Evolutionary conservation across 2,113 vertebrate genomes (phyloP), one percentile per base, ranked within the genome.

Genomic region (Nansenia antarctica): DNA sequence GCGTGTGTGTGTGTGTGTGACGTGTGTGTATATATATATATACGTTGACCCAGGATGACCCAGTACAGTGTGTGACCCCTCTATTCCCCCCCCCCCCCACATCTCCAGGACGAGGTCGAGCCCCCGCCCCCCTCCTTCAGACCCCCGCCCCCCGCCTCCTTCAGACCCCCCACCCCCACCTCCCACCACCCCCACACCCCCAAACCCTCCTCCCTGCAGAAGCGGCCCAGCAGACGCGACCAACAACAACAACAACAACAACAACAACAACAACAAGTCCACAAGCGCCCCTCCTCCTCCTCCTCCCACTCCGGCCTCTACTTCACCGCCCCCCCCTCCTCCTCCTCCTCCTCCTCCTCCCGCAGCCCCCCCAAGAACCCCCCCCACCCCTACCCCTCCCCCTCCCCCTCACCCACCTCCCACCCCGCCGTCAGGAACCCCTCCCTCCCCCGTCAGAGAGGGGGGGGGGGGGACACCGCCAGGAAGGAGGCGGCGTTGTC

Each of bases 41-140:
- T n/a, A 18, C 15, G 45, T 47, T 5, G 7, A 18, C 15, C 3
- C 7, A 18, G 45, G 15, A 7, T 9, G 45, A 18, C 15, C 15
- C 14, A n/a, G n/a, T n/a, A n/a, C 3, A 1, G n/a, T n/a, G 12
- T 55, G 24, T 20, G 15, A 59, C 30, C 5, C 76, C 77, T 82
- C 77, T 86, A 85, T 88, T 79, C 82, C 88, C 72, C 53, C 82
- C 81, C 88, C 82, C 64, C 88, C 86, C 82, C 91, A 99, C 88
- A 81, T 64, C 88, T 85, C 82, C 91, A 99, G 98, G 98, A 99
- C 42, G 95, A 98, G 0, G 83, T 96, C 75, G 92, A 91, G 26
- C 90, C 93, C 70, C 77, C 90, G 72, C 93, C 94, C 22, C 93
- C 95, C 5, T 81, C 92, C 84, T 93, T 94, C 89, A 94, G 93